Evolutionary conservation across 2,797 vertebrate genomes (phyloP).

Genomic region (Pteronotus mesoamericanus): DNA sequence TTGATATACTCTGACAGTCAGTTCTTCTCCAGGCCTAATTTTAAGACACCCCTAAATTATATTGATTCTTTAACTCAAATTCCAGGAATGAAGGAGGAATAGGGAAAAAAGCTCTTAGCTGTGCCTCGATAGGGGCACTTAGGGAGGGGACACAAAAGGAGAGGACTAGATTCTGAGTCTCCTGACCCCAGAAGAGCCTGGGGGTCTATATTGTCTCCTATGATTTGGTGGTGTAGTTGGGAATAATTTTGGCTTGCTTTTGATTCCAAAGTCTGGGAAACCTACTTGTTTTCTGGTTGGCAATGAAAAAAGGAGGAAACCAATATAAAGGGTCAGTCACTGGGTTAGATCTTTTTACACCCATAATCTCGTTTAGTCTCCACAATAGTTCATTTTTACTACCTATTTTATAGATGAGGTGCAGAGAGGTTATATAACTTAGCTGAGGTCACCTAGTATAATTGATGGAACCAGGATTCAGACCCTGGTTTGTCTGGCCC

Average conservation of each 20-base stretch:
- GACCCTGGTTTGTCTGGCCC: not conserved
- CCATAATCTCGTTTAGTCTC: not conserved
- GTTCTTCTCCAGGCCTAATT: not conserved
- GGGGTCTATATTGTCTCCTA: not conserved
- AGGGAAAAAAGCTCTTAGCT: not conserved
- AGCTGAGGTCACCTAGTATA: not conserved
- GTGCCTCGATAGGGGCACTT: not conserved
- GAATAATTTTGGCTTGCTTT: conserved; percentile 10
- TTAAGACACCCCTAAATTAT: not conserved
- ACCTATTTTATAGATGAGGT: not conserved
- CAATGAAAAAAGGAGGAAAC: not conserved
- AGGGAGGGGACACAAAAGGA: not conserved
- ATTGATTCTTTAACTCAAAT: not conserved
- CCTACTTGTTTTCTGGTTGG: not conserved
- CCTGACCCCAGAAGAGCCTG: not conserved
- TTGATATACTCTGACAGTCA: not conserved
- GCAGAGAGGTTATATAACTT: not conserved
- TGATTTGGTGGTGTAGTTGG: not conserved
- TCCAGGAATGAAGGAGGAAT: not conserved
- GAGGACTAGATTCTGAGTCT: not conserved
- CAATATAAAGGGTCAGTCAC: not conserved
- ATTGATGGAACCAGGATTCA: not conserved
- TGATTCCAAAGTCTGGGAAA: not conserved
- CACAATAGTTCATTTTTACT: not conserved
- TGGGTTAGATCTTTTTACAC: not conserved